phyloP scores from a whole-genome alignment of 2,888 invertebrate genomes.

The Polia nebulosa region DNA sequence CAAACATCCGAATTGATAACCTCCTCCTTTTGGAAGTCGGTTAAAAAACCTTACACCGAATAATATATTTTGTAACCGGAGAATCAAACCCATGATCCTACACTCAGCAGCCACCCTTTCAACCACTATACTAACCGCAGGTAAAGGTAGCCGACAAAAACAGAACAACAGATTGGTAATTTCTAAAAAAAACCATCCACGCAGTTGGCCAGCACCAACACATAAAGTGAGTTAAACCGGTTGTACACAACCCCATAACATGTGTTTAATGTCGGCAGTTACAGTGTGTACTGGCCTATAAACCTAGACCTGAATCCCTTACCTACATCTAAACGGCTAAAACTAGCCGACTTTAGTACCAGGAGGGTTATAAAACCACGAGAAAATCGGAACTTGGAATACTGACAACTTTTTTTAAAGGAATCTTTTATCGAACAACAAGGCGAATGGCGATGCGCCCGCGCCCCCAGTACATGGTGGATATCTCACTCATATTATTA shows the following conservation, averaged over 20 bases:
- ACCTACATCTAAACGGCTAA: neutral
- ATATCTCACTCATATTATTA: too few relatives aligned
- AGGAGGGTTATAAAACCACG: conserved; percentile 12
- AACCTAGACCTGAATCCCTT: conserved; percentile 53
- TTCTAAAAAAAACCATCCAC: neutral
- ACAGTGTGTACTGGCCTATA: conserved; percentile 49
- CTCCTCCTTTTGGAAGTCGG: too few relatives aligned
- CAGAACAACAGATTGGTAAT: neutral
- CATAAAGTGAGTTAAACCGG: conserved; percentile 24
- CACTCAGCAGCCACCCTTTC: neutral
- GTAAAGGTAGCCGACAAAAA: neutral
- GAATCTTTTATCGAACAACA: neutral
- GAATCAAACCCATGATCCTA: neutral
- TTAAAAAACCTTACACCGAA: too few relatives aligned
- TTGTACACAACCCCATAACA: conserved; percentile 28
- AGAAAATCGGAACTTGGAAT: neutral
- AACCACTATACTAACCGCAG: too few relatives aligned
- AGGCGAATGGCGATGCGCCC: too few relatives aligned
- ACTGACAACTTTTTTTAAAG: neutral
- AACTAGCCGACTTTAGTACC: conserved; percentile 20
- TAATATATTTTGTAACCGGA: neutral
- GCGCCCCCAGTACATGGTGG: too few relatives aligned
- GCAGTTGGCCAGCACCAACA: conserved; percentile 10
- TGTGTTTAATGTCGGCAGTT: conserved; percentile 44
- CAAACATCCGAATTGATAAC: too few relatives aligned